Conservation (phyloP, 2,113 vertebrate genomes). For the Rhinolophus sinicus region DNA sequence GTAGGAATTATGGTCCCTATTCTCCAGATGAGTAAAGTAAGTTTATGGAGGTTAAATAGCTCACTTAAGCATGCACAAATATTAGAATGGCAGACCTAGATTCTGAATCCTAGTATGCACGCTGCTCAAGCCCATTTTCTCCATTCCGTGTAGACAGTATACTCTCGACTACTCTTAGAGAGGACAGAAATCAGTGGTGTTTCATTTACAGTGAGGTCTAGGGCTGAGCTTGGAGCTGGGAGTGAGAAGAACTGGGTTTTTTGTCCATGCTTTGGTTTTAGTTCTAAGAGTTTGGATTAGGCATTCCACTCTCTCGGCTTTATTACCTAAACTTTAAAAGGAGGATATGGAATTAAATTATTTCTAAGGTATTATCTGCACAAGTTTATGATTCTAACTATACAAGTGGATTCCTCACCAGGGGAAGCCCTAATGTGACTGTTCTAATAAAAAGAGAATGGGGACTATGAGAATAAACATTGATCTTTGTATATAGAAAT, state of each 20-base stretch:
- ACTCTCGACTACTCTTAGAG: neutral
- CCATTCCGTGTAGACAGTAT: neutral
- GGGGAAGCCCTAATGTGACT: neutral
- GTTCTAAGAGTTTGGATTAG: neutral
- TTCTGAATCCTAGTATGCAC: neutral
- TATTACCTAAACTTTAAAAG: constrained; percentile 41
- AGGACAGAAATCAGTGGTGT: neutral
- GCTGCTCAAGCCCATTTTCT: neutral
- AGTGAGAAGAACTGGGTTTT: neutral
- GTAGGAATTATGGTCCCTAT: neutral
- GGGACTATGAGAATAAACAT: neutral
- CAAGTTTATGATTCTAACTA: constrained; percentile 8
- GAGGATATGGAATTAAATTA: neutral
- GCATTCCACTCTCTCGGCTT: neutral
- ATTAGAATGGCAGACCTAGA: neutral
- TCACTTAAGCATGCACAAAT: neutral
- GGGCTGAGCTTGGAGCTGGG: neutral
- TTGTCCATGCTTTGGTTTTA: neutral
- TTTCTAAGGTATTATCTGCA: neutral
- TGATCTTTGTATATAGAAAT: neutral
- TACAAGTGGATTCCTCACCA: neutral
- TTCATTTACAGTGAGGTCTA: neutral
- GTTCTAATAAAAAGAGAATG: constrained; percentile 8
- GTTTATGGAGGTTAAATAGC: neutral
- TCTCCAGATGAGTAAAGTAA: neutral